Conservation (phyloP, 2,888 invertebrate species). For the Diadegma fenestrale region DNA sequence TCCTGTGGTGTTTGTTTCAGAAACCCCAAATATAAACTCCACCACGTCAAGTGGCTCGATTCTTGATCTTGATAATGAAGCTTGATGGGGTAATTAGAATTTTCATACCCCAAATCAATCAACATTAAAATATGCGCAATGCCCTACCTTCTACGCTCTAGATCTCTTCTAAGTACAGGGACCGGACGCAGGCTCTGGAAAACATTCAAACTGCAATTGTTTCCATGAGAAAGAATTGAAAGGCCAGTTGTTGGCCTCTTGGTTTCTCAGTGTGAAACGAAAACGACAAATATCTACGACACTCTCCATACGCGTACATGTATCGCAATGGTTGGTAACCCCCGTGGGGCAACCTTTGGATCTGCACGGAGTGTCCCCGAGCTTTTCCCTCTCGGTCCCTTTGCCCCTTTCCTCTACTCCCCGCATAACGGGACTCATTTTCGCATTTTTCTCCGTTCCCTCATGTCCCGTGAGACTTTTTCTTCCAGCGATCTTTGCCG, state of each 20-base stretch:
- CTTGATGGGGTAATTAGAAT: neutral
- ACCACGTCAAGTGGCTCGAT: neutral
- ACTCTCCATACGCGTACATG: neutral
- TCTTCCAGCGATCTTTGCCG: conserved; percentile 51
- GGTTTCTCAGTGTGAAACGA: conserved; percentile 42
- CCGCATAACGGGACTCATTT: conserved; percentile 68
- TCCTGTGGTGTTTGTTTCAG: conserved; percentile 19
- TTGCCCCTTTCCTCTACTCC: conserved; percentile 41
- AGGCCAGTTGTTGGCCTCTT: conserved; percentile 50
- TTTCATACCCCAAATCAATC: neutral
- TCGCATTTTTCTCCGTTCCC: conserved; percentile 59
- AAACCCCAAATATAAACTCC: conserved; percentile 7
- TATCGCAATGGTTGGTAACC: conserved; percentile 58
- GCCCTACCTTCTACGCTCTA: conserved; percentile 11
- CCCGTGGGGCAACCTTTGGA: conserved; percentile 61
- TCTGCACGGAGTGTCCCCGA: conserved; percentile 50
- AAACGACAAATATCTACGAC: conserved; percentile 39
- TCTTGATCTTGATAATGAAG: neutral
- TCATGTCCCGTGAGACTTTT: conserved; percentile 55
- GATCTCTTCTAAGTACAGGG: conserved; percentile 25
- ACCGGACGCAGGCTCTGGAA: neutral
- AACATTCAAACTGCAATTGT: conserved; percentile 72
- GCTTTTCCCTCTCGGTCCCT: conserved; percentile 23
- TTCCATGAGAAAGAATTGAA: conserved; percentile 70
- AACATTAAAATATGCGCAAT: neutral